Conservation (phyloP, 2,797 vertebrate species). For the Microtus agrestis region DNA sequence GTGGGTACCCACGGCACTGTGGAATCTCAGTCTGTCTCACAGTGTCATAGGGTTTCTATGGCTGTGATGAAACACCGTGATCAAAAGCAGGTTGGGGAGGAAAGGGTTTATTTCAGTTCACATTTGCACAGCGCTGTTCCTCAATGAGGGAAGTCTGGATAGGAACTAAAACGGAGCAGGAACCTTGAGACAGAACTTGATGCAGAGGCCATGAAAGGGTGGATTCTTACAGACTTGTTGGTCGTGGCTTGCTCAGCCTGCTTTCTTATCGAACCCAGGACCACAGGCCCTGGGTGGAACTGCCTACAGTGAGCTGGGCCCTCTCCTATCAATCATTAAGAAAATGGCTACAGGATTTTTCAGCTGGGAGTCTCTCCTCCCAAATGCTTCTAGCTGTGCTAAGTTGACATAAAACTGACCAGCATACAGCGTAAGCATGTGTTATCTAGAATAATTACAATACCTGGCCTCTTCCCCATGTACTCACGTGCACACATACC, state of each 20-base stretch:
- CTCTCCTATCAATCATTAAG: no score
- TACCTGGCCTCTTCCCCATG: background rate
- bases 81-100: background rate
- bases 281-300: background rate
- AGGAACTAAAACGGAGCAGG: background rate
- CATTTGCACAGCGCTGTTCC: background rate
- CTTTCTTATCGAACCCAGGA: background rate
- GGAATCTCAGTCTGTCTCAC: background rate
- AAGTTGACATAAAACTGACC: background rate
- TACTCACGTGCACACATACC: fast-evolving
- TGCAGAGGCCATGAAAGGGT: background rate
- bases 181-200: background rate
- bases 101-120: background rate
- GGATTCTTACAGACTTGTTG: background rate
- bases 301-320: no score
- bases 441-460: background rate
- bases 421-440: no score
- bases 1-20: background rate
- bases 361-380: no score
- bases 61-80: background rate
- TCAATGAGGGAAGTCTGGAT: background rate
- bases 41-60: background rate
- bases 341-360: background rate
- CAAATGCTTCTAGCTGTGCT: no score
- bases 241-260: background rate